phyloP scores from a whole-genome alignment of 2,113 vertebrate species.

The Lycaon pictus region DNA sequence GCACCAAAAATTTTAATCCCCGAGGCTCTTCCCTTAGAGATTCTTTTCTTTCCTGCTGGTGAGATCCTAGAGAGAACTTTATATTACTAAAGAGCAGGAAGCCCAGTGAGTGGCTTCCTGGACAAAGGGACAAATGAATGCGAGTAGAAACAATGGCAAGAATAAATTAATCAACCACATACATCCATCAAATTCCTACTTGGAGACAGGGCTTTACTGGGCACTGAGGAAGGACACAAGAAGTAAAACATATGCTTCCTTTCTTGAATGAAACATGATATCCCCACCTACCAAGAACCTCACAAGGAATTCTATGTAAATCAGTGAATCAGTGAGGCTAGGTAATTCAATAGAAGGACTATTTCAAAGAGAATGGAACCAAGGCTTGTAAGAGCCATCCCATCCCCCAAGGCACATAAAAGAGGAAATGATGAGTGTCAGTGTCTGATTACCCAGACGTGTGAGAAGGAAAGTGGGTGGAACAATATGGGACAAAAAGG shows the following conservation, averaged over 20 bases:
- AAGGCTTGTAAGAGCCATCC: neutral
- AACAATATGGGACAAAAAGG: neutral
- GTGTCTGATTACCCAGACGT: neutral
- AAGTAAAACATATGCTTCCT: neutral
- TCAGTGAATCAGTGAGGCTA: neutral
- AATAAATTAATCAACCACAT: neutral
- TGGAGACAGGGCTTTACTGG: neutral
- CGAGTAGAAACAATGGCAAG: neutral
- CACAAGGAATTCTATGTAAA: neutral
- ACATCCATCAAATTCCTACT: neutral
- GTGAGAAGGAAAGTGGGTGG: neutral
- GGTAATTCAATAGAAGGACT: neutral
- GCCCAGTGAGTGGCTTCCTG: neutral
- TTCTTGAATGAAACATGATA: neutral
- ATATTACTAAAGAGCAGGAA: neutral
- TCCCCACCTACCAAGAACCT: neutral
- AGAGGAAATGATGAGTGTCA: neutral
- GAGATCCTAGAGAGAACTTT: neutral
- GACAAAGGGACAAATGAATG: neutral
- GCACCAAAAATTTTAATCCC: neutral
- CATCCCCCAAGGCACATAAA: neutral
- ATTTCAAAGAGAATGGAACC: neutral
- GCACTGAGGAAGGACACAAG: neutral
- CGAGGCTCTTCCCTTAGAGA: neutral
- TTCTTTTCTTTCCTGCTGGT: neutral